Conservation (phyloP, 1,140 invertebrate genomes). For the Calephelis nemesis region DNA sequence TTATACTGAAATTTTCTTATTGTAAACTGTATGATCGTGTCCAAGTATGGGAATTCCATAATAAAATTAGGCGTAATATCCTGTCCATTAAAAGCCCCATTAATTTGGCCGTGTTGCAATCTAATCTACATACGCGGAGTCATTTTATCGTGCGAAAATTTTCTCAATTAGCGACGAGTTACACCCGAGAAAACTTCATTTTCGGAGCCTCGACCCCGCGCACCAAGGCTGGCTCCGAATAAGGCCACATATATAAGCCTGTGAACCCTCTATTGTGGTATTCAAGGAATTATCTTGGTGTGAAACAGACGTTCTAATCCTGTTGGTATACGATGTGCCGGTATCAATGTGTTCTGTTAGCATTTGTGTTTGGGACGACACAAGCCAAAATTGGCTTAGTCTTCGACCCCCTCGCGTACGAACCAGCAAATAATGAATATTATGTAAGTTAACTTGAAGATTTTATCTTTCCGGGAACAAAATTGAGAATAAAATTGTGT, state of each 20-base stretch:
- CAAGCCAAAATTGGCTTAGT: conserved; percentile 32
- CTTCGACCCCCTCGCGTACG: conserved; percentile 3
- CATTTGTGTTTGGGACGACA: conserved; percentile 38
- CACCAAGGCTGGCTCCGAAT: conserved; percentile 58
- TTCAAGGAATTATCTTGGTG: conserved; percentile 47
- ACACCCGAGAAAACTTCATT: conserved; percentile 60
- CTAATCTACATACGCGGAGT: conserved; percentile 43
- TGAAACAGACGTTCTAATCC: conserved; percentile 36
- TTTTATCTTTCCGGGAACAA: too few relatives aligned
- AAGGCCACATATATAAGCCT: conserved; percentile 70
- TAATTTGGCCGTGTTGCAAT: conserved; percentile 44
- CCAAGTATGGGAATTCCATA: not conserved
- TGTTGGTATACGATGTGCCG: conserved; percentile 46
- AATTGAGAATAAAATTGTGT: too few relatives aligned
- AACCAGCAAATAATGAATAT: conserved; percentile 4
- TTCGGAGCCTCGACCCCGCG: conserved; percentile 45
- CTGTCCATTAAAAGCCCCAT: conserved; percentile 29
- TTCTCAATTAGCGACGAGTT: conserved; percentile 58
- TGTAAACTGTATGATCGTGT: too few relatives aligned
- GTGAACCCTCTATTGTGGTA: conserved; percentile 58
- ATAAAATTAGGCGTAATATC: not conserved
- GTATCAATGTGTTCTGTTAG: conserved; percentile 47
- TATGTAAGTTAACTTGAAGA: not conserved
- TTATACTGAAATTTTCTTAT: too few relatives aligned
- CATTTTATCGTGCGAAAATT: conserved; percentile 68